Base-by-base conservation (phyloP, 2,797 vertebrate species). In the Fringilla coelebs region DNA sequence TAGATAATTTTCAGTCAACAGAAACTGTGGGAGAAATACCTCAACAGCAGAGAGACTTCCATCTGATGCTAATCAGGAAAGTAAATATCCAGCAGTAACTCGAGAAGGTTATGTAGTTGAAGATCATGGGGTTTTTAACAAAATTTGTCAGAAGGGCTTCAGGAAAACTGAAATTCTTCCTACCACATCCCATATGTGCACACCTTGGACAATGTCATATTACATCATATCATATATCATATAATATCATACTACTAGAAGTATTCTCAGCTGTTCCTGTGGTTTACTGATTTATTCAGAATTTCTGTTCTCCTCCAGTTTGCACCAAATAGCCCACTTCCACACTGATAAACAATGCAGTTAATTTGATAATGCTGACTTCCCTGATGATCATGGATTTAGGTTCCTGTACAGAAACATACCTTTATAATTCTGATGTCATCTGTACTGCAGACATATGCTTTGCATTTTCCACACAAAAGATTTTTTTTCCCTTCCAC, bases 381-480 rank as follows among this genome's bases (percentile, higher is more conserved):
- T 71, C 13, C 20, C 11, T 60, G 22, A 12, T 78, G 45, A 71
- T 73, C 38, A n/a, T 28, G 26, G 49, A 45, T 45, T 17, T 60
- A n/a, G 7, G 17, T 57, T 76, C 54, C 52, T 40, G 13, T 26
- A 34, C 13, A 75, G n/a, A 80, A 40, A 18, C 94, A 87, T 96
- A 98, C 97, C 96, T 97, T 96, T 61, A 98, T 95, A 78, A 97
- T 68, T 91, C 98, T 96, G 72, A 98, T 93, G 68, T 98, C 84
- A 24, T 96, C 95, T 26, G 96, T 97, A 22, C 91, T 88, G 89
- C 98, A 98, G 8, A 81, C 97, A 48, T 96, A 96, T 2, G 13
- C 45, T 96, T 98, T 98, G 93, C 98, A 98, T 73, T 97, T 98
- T 46, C 90, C 84, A 88, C 98, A 98, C 11, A 98, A 86, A 43